phyloP scores from a whole-genome alignment of 2,888 invertebrate genomes.

The Neoaliturus tenellus region DNA sequence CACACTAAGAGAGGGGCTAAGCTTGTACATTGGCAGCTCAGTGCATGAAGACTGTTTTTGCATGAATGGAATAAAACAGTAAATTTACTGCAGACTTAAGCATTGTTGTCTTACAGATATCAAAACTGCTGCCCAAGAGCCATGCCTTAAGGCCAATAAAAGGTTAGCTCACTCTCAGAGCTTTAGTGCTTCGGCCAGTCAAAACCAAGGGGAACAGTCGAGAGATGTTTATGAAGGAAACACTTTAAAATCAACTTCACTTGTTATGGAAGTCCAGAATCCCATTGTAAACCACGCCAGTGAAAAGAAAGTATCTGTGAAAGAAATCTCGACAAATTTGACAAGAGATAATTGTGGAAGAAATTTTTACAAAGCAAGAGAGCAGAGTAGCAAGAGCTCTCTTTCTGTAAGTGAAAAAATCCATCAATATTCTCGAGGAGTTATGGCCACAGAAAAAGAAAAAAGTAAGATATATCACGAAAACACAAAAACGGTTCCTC shows the following conservation, averaged over 20 bases:
- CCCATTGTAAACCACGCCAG: neutral
- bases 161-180: conserved; percentile 41
- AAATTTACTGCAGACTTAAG: conserved; percentile 1
- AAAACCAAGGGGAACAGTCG: neutral
- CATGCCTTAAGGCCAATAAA: neutral
- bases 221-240: conserved; percentile 12
- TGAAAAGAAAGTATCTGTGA: conserved; percentile 35
- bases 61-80: conserved; percentile 15
- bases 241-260: conserved; percentile 72
- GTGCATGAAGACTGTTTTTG: conserved; percentile 53
- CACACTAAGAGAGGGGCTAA: conserved; percentile 5
- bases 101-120: conserved; percentile 50
- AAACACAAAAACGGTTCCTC: conserved; percentile 35
- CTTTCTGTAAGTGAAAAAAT: neutral
- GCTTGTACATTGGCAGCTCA: conserved; percentile 32
- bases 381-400: neutral
- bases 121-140: conserved; percentile 8
- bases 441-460: neutral
- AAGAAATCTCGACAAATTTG: conserved; percentile 31
- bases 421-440: neutral
- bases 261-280: conserved; percentile 71
- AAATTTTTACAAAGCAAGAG: neutral
- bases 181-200: neutral
- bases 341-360: conserved; percentile 22
- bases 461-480: conserved; percentile 7